Evolutionary conservation across 2,797 vertebrate genomes (phyloP).

Genomic region (Sebastes steindachneri): DNA sequence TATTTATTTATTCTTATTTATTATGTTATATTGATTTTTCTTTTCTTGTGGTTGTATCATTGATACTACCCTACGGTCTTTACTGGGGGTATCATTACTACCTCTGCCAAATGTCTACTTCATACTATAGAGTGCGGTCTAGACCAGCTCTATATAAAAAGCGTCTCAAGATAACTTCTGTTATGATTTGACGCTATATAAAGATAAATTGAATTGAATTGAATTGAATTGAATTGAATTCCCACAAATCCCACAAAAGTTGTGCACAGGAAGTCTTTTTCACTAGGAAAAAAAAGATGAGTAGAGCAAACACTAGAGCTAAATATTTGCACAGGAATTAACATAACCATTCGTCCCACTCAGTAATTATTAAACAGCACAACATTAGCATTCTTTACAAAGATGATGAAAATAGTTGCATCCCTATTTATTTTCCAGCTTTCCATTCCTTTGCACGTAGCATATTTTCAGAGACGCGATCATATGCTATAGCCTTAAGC

Average conservation of each 20-base stretch:
- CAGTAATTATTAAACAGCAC: neutral
- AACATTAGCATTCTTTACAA: neutral
- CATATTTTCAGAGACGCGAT: constrained; percentile 20
- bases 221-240: fast-evolving
- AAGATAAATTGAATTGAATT: no score
- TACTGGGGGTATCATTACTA: neutral
- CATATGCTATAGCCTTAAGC: constrained; percentile 21
- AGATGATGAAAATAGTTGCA: constrained; percentile 17
- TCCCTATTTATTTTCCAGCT: neutral
- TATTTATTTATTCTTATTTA: neutral
- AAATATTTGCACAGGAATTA: constrained; percentile 31
- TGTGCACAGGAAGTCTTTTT: neutral
- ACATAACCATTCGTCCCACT: neutral
- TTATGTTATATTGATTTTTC: neutral
- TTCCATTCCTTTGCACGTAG: neutral
- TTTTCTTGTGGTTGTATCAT: neutral
- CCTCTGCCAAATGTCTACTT: neutral
- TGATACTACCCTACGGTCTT: neutral
- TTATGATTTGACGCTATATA: no score
- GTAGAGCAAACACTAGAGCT: neutral
- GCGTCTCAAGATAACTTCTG: no score
- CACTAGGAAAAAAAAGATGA: neutral
- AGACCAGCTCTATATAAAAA: no score
- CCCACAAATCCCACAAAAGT: neutral
- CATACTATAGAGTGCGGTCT: neutral